phyloP scores from a whole-genome alignment of 2,797 vertebrate genomes.

The Novumbra hubbsi region DNA sequence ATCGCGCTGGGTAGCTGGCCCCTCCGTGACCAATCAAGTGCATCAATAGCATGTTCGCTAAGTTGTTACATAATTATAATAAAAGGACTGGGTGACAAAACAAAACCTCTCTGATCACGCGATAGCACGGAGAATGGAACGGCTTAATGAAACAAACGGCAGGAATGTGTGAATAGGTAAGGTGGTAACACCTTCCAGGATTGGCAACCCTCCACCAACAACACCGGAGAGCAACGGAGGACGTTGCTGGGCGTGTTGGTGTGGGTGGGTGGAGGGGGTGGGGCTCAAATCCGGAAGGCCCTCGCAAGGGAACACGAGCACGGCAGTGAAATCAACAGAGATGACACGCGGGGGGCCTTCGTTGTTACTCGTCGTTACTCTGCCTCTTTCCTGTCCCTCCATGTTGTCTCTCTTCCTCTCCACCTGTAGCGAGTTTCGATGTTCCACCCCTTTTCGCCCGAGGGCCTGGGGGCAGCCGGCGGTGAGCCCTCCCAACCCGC shows the following conservation, averaged over 20 bases:
- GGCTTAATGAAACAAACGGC: conserved; percentile 13
- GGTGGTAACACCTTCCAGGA: background rate
- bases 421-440: conserved; percentile 54
- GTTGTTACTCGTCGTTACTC: background rate
- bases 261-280: too few species aligned
- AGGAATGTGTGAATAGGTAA: background rate
- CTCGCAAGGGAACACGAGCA: too few species aligned
- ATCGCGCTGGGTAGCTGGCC: background rate
- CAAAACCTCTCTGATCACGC: background rate
- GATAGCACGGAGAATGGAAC: background rate
- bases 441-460: conserved; percentile 57
- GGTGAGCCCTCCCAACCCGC: conserved; percentile 38
- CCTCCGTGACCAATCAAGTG: background rate
- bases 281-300: too few species aligned
- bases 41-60: background rate
- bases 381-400: background rate
- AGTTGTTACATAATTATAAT: background rate
- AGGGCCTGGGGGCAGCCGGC: conserved; percentile 42
- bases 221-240: background rate
- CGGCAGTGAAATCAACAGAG: too few species aligned
- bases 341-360: background rate
- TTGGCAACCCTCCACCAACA: background rate
- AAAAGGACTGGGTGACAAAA: background rate
- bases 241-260: too few species aligned
- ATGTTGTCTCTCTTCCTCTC: conserved; percentile 28